These are phyloP conservation scores for Pseudotriccus pelzelni DNA, from an alignment of 2,797 vertebrate species.

Conservation along the genomic window DNA sequence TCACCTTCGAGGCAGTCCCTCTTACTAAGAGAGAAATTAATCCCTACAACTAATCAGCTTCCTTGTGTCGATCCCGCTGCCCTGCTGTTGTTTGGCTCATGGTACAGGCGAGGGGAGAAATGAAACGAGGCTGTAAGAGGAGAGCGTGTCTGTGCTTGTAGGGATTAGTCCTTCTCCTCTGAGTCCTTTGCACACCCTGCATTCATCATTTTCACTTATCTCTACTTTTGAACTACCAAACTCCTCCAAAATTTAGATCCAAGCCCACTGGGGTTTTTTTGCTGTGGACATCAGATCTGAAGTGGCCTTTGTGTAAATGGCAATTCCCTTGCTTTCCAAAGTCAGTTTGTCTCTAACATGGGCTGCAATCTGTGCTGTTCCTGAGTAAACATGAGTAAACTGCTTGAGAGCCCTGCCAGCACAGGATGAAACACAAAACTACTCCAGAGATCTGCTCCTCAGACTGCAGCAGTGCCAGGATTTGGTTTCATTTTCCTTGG, in stretches of 20 bases:
- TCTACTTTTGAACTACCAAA: background rate
- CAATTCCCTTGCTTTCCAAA: background rate
- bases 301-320: background rate
- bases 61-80: background rate
- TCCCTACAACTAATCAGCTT: background rate
- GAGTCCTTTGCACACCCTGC: background rate
- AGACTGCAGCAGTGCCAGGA: background rate
- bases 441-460: background rate
- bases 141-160: background rate
- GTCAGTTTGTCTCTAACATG: background rate
- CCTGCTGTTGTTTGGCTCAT: background rate
- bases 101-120: background rate
- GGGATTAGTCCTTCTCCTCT: background rate
- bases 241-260: background rate
- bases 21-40: background rate
- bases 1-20: background rate
- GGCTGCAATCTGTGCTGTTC: slow-evolving; percentile 12
- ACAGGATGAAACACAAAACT: background rate
- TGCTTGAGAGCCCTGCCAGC: background rate
- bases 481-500: slow-evolving; percentile 5
- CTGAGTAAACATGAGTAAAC: slow-evolving; percentile 37
- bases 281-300: background rate
- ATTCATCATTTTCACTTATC: background rate
- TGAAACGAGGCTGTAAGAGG: background rate
- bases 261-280: background rate